Conservation (phyloP, 2,113 vertebrate species). For the Alosa alosa region DNA sequence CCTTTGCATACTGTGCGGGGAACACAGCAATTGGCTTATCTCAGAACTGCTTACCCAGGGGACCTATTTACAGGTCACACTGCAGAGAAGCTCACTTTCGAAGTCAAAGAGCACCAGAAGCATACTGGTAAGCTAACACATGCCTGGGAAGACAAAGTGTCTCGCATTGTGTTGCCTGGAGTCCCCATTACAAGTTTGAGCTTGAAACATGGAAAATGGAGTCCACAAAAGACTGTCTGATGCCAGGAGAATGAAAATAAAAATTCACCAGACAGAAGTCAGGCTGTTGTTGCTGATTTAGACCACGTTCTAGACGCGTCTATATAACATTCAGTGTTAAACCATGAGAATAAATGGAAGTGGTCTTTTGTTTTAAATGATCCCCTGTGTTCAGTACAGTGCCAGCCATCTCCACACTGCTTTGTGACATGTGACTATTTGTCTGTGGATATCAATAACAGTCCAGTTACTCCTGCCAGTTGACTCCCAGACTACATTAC, state of each 20-base stretch:
- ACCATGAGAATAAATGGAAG: not conserved
- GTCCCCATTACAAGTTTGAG: not conserved
- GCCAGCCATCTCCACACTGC: not conserved
- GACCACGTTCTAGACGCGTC: not conserved
- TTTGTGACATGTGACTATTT: not conserved
- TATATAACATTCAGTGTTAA: not conserved
- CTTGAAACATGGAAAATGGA: not conserved
- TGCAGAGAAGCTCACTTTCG: not conserved
- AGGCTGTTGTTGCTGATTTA: not conserved
- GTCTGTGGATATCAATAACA: not conserved
- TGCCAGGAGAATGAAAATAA: not conserved
- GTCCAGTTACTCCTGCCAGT: not conserved
- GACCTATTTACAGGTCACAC: not conserved
- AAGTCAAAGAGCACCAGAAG: not conserved
- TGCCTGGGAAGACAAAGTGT: not conserved
- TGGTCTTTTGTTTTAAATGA: not conserved
- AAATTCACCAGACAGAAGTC: not conserved
- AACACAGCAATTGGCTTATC: not conserved
- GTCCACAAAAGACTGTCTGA: not conserved
- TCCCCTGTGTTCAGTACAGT: not conserved
- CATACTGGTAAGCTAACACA: not conserved
- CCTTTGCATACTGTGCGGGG: not conserved
- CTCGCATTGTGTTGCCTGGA: not conserved
- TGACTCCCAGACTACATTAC: not conserved
- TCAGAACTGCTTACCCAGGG: not conserved